phyloP scores from a whole-genome alignment of 2,888 invertebrate genomes.

The Gastrophysa polygoni region DNA sequence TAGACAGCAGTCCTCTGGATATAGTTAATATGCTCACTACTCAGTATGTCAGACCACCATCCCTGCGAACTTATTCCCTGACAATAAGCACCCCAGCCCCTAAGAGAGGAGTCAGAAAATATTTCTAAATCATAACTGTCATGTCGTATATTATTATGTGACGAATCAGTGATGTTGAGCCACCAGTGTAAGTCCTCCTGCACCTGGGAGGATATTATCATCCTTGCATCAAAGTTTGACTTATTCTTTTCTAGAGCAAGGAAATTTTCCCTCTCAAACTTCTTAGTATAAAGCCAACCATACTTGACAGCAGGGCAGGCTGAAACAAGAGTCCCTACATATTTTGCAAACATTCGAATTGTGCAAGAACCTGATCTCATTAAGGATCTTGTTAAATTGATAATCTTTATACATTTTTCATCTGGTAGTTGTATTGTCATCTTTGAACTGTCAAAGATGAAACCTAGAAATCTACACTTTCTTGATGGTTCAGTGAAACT shows the following conservation, averaged over 20 bases:
- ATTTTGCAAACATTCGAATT: conserved; percentile 13
- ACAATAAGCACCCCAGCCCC: conserved; percentile 14
- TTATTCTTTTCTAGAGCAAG: conserved; percentile 17
- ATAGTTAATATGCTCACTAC: no score
- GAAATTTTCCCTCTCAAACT: conserved; percentile 28
- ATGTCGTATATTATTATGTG: not conserved
- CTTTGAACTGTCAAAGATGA: conserved; percentile 24
- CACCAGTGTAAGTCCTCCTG: conserved; percentile 10
- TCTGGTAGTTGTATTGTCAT: conserved; percentile 10
- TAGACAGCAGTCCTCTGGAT: conserved; percentile 14
- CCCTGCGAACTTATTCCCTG: not conserved
- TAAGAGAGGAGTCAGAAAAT: conserved; percentile 5
- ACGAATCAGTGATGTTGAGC: not conserved
- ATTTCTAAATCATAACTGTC: conserved; percentile 1
- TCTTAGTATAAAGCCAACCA: conserved; percentile 44
- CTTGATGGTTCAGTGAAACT: conserved; percentile 15
- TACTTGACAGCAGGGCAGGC: conserved; percentile 44
- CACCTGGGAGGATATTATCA: not conserved
- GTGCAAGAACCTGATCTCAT: not conserved
- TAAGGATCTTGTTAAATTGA: not conserved
- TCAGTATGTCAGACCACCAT: no score
- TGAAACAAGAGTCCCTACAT: conserved; percentile 34
- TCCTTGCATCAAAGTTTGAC: not conserved
- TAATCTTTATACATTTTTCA: conserved; percentile 9
- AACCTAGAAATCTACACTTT: conserved; percentile 28